Percentiles rank a stretch among this genome's conserved stretches.
These are phyloP conservation scores for Atta texana DNA, from an alignment of 1,140 invertebrate genomes.

Conservation along the genomic window DNA sequence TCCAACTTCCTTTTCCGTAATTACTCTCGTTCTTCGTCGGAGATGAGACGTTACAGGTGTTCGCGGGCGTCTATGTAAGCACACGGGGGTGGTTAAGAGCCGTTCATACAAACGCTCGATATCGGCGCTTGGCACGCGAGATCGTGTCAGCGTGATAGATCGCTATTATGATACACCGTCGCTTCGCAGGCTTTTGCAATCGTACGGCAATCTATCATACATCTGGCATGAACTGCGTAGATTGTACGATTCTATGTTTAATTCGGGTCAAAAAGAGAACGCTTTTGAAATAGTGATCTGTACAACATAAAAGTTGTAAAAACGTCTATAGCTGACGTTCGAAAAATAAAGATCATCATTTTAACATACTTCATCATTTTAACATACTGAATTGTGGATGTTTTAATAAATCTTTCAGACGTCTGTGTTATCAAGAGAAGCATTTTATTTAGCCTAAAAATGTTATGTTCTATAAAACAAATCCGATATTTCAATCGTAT, in stretches of 20 bases:
- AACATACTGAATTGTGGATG: background rate
- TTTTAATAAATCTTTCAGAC: constrained; percentile 5
- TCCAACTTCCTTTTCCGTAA: background rate
- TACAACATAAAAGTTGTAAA: constrained; percentile 16
- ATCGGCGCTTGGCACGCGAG: constrained; percentile 28
- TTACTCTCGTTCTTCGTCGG: background rate
- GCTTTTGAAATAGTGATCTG: background rate
- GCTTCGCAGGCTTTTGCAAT: background rate
- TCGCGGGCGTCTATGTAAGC: constrained; percentile 24
- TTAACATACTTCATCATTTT: background rate
- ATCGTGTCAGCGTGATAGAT: constrained; percentile 46
- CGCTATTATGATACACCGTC: constrained; percentile 37
- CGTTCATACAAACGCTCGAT: constrained; percentile 16
- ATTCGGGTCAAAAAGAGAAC: constrained; percentile 10
- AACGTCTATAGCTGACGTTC: background rate
- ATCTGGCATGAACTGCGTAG: constrained; percentile 17
- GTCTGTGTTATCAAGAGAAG: background rate
- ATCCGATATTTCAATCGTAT: background rate
- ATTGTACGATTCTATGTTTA: constrained; percentile 18
- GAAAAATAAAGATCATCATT: constrained; percentile 14
- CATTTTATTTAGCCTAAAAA: background rate
- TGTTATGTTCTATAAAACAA: background rate
- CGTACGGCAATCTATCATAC: constrained; percentile 24
- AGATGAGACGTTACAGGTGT: constrained; percentile 53
- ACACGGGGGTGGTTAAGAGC: background rate